Evolutionary conservation across 2,888 invertebrate genomes (phyloP), one percentile per base, ranked within the genome.

Genomic region (Thelaira solivaga): DNA sequence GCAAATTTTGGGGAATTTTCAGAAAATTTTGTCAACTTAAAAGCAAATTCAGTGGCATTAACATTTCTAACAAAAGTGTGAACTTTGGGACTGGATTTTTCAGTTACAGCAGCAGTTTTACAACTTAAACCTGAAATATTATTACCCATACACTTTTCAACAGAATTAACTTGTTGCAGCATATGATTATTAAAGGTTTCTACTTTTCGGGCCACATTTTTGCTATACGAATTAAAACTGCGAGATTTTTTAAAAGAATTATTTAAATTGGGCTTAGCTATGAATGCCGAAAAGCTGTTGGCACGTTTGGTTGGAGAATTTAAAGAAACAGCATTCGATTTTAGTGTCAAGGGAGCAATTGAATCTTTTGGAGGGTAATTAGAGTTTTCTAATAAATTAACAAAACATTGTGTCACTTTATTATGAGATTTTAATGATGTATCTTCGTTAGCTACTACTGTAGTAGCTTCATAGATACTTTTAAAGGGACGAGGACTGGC

Each of bases 401-500:
- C n/a, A n/a, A n/a, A n/a, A n/a, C 3, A n/a, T 22, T 13, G 13
- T 10, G 39, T 26, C n/a, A 0, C 11, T 4, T 0, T 3, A 1
- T 2, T 11, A 16, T 43, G 2, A 11, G 39, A 2, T 8, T 36
- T 7, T 1, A 5, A 2, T 1, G 26, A 1, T n/a, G 45, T 24
- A 13, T 18, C 1, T 11, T 57, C 11, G 2, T n/a, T 13, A n/a
- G 34, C 16, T 4, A 61, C 45, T 4, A 67, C 2, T 2, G 67
- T 59, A 13, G 51, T 36, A 8, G 51, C 26, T 20, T 62, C 55
- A 34, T 34, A 68, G 4, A 26, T 34, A 16, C 22, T 43, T 36
- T 64, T 65, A 41, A 69, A 74, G 6, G 78, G 69, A 3, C 51
- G 45, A 22, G 73, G 69, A 53, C 69, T 69, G 6, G 11, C 34